Conservation (phyloP, 1,140 invertebrate genomes). For the Notospermus geniculatus region DNA sequence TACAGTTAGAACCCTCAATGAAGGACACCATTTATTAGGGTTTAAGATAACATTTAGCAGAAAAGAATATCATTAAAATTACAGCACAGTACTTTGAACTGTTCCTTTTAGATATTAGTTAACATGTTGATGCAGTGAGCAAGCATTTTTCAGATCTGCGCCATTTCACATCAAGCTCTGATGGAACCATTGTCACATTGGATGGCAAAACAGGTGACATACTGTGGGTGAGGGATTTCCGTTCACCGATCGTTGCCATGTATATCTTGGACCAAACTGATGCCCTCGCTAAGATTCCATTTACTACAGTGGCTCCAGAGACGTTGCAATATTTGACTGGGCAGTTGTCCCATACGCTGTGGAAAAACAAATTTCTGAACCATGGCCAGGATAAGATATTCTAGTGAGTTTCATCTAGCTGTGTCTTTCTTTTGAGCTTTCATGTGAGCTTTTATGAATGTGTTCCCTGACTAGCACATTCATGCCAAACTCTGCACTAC, state of each 20-base stretch:
- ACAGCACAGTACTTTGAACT: background rate
- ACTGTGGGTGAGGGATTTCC: slow-evolving; percentile 82
- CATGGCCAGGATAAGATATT: slow-evolving; percentile 41
- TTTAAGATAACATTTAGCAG: too few relatives aligned
- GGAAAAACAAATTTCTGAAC: slow-evolving; percentile 44
- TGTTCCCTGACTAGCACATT: too few relatives aligned
- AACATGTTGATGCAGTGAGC: too few relatives aligned
- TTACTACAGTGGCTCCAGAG: slow-evolving; percentile 82
- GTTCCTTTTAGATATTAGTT: too few relatives aligned
- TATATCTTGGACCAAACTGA: slow-evolving; percentile 76
- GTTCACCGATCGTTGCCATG: slow-evolving; percentile 86
- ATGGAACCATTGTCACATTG: slow-evolving; percentile 75
- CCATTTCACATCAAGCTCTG: slow-evolving; percentile 88
- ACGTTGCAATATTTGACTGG: slow-evolving; percentile 71
- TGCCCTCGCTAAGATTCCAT: slow-evolving; percentile 81
- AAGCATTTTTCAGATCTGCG: slow-evolving; percentile 73
- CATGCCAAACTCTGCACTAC: too few relatives aligned
- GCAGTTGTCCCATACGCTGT: slow-evolving; percentile 41
- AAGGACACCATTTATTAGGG: too few relatives aligned
- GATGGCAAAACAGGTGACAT: slow-evolving; percentile 65
- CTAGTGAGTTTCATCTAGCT: slow-evolving; percentile 36
- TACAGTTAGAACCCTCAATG: too few relatives aligned
- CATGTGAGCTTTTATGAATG: too few relatives aligned
- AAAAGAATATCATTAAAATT: background rate
- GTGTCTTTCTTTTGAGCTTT: too few relatives aligned